These are phyloP conservation scores for Peromyscus attwateri DNA, from an alignment of 2,797 vertebrate genomes.

Conservation along the genomic window DNA sequence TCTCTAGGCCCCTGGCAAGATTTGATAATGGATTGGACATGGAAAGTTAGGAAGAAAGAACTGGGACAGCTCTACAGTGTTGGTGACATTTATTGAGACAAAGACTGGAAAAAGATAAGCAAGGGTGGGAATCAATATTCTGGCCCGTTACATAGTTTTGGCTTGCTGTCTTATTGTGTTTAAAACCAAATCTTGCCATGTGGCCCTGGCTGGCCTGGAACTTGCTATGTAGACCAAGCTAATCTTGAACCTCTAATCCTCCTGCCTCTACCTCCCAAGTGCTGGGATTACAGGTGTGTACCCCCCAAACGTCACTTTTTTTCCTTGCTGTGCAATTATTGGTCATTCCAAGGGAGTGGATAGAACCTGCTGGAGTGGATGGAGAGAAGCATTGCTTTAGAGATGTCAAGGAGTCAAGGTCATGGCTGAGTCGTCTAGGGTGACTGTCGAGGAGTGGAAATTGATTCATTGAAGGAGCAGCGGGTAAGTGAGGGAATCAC, in stretches of 20 bases:
- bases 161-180: neutral
- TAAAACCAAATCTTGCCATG: neutral
- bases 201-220: neutral
- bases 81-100: neutral
- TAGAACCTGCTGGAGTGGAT: neutral
- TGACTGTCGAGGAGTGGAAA: neutral
- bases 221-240: neutral
- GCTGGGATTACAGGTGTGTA: neutral
- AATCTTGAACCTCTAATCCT: neutral
- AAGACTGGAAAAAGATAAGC: neutral
- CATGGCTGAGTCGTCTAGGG: neutral
- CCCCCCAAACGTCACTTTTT: neutral
- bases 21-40: neutral
- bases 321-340: neutral
- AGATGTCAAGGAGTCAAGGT: neutral
- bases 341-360: neutral
- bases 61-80: neutral
- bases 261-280: neutral
- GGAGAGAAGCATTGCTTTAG: neutral
- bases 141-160: neutral
- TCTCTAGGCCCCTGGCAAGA: neutral
- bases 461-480: neutral
- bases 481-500: neutral
- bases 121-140: neutral
- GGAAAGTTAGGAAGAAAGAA: neutral